phyloP scores from a whole-genome alignment of 2,888 invertebrate species.

The Aromia moschata region DNA sequence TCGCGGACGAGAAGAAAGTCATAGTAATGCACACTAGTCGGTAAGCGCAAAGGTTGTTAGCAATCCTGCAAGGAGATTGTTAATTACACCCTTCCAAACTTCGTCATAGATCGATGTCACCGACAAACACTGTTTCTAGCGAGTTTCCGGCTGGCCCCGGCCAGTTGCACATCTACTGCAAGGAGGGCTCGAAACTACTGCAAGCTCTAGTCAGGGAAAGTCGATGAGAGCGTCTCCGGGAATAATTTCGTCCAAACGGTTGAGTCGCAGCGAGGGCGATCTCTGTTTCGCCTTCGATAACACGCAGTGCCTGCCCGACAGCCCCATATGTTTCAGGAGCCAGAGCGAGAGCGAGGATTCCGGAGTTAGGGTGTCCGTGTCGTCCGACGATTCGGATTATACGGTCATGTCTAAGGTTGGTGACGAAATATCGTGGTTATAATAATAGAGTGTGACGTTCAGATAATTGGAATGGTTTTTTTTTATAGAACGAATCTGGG shows the following conservation, averaged over 20 bases:
- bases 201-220: slow-evolving; percentile 63
- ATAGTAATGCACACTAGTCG: slow-evolving; percentile 72
- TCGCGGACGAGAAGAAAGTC: slow-evolving; percentile 67
- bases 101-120: too few relatives aligned
- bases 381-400: slow-evolving; percentile 57
- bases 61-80: too few relatives aligned
- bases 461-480: too few relatives aligned
- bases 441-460: too few relatives aligned
- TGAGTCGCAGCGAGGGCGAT: slow-evolving; percentile 67
- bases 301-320: slow-evolving; percentile 46
- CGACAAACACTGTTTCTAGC: too few relatives aligned
- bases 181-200: slow-evolving; percentile 62
- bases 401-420: too few relatives aligned
- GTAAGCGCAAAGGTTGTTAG: too few relatives aligned
- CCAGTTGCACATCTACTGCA: slow-evolving; percentile 65
- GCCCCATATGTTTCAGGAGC: slow-evolving; percentile 55
- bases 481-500: slow-evolving; percentile 58
- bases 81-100: too few relatives aligned
- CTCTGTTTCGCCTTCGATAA: slow-evolving; percentile 52
- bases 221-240: slow-evolving; percentile 51
- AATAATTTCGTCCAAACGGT: slow-evolving; percentile 41
- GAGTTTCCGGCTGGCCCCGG: slow-evolving; percentile 66
- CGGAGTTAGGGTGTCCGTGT: slow-evolving; percentile 57
- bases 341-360: slow-evolving; percentile 59
- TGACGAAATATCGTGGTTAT: too few relatives aligned